A percentile compares a stretch with the other conserved stretches of the same genome.
These are phyloP conservation scores for Umimayanthus chanpuru DNA, from an alignment of 92 coral and sea anemone species.

Conservation along the genomic window DNA sequence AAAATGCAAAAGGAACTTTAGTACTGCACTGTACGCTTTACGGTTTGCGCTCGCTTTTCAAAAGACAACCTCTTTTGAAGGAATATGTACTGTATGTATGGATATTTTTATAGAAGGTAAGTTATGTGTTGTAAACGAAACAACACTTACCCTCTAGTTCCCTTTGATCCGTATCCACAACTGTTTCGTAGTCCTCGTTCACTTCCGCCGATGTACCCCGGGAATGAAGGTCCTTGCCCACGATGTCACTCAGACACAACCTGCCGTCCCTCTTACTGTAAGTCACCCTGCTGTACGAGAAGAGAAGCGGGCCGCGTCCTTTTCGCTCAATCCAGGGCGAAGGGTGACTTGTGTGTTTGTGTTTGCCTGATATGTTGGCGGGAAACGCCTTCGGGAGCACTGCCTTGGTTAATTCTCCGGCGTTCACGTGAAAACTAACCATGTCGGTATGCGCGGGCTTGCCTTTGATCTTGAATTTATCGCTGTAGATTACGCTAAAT, in stretches of 20 bases:
- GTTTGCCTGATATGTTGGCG: background rate
- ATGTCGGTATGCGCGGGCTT: background rate
- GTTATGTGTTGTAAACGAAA: no score
- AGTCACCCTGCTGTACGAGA: background rate
- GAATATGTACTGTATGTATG: no score
- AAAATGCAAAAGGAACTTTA: no score
- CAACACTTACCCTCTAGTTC: constrained; percentile 4
- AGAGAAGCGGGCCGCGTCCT: constrained; percentile 37
- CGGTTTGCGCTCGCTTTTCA: no score
- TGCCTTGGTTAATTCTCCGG: constrained; percentile 11
- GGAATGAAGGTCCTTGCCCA: background rate
- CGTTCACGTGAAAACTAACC: background rate
- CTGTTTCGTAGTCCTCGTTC: constrained; percentile 6
- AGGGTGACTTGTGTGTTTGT: background rate
- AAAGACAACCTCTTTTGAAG: no score
- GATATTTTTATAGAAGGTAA: background rate
- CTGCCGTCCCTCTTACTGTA: background rate
- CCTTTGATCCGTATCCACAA: constrained; percentile 12
- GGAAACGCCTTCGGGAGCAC: constrained; percentile 6
- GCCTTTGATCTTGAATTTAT: constrained; percentile 37
- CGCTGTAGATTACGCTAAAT: constrained; percentile 36
- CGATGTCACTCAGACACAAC: constrained; percentile 7
- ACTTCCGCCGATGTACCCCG: background rate
- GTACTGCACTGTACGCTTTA: no score
- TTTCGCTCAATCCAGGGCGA: constrained; percentile 6